Evolutionary conservation across 1,140 invertebrate species (phyloP), one percentile per base, ranked within the genome.

Genomic region (Leptonema lineaticorne): DNA sequence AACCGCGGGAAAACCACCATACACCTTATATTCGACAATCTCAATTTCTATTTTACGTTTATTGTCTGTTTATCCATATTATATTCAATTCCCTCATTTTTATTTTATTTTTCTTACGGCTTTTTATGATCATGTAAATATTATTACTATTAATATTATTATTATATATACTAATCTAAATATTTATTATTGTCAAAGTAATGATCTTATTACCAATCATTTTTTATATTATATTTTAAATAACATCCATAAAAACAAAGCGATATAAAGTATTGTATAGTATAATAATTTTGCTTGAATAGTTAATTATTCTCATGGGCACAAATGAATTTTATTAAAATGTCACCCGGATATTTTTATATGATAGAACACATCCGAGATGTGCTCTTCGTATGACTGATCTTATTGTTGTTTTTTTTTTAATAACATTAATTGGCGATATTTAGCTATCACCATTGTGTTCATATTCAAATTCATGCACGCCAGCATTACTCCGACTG

Each of bases 41-140:
- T 64, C 62, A 64, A 48, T 64, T 64, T 64, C 62, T 64, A 64
- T 64, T 64, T 64, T 37, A 24, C 59, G 59, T 22, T 62, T 46
- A 64, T 64, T 64, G 62, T 64, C 62, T 6, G 62, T 64, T 53
- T 53, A n/a, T n/a, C n/a, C 50, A 24, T 53, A 14, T 14, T 26
- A 4, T 41, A 41, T 53, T 53, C 27, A 26, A 53, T 53, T 53
- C 4, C n/a, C 50, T 24, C 20, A 24, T 26, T 26, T 53, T 14
- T 26, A 24, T 41, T 41, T 41, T 16, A 41, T 14, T 41, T 41
- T n/a, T n/a, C n/a, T n/a, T n/a, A n/a, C n/a, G n/a, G n/a, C n/a
- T n/a, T n/a, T n/a, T n/a, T n/a, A n/a, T n/a, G n/a, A n/a, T n/a
- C n/a, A n/a, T n/a, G n/a, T n/a, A n/a, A n/a, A n/a, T n/a, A n/a